A percentile compares a stretch with the other conserved stretches of the same genome.
These are phyloP conservation scores for Caenorhabditis auriculariae DNA, from an alignment of 2,888 invertebrate species.

Conservation along the genomic window DNA sequence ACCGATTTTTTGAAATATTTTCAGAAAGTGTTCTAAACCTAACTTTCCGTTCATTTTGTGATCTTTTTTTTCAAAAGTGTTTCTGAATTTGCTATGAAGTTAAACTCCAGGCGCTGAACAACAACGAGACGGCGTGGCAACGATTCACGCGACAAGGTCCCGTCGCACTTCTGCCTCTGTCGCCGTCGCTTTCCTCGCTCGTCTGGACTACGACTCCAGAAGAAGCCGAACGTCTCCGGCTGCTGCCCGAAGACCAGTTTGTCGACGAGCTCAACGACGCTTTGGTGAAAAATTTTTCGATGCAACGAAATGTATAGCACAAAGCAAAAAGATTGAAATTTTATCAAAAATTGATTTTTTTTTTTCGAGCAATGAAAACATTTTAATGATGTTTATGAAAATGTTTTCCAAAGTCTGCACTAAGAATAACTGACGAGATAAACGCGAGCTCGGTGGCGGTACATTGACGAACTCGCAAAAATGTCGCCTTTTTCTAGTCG, in stretches of 20 bases:
- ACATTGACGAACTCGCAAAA: too few relatives aligned
- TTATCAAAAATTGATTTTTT: not conserved
- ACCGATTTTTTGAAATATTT: too few relatives aligned
- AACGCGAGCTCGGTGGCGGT: too few relatives aligned
- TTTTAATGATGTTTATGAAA: too few relatives aligned
- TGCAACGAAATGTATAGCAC: not conserved
- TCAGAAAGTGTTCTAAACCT: too few relatives aligned
- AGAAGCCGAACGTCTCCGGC: constrained; percentile 76
- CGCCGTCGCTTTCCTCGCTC: constrained; percentile 78
- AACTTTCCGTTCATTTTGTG: too few relatives aligned
- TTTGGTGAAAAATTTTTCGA: constrained; percentile 72
- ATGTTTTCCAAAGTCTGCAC: too few relatives aligned
- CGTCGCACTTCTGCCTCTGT: constrained; percentile 85
- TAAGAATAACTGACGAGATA: too few relatives aligned
- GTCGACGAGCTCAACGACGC: constrained; percentile 85
- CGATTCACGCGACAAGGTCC: constrained; percentile 89
- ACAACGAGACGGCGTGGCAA: constrained; percentile 92
- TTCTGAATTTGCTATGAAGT: not conserved
- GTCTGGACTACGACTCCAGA: constrained; percentile 85
- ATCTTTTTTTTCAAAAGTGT: too few relatives aligned
- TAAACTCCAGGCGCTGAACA: constrained; percentile 68
- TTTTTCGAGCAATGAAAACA: too few relatives aligned
- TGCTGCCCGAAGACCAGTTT: constrained; percentile 78
- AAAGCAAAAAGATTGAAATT: not conserved
- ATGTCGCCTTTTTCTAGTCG: too few relatives aligned